Base-by-base conservation (phyloP, 1,140 invertebrate genomes). In the Harpegnathos saltator region DNA sequence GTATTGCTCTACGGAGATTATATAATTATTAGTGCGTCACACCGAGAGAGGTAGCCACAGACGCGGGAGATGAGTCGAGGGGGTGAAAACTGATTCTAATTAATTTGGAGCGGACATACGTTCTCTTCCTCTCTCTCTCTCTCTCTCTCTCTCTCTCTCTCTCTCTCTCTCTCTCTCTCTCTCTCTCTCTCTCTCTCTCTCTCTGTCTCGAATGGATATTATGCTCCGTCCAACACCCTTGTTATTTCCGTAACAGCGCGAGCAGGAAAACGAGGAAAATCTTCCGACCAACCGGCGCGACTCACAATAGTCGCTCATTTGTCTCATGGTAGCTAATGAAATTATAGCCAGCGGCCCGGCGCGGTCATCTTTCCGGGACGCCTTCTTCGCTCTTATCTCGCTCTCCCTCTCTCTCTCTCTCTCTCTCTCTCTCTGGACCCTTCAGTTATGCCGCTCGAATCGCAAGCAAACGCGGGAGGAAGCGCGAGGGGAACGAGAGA, bases 241-340 rank as follows among this genome's bases (percentile, higher is more conserved):
- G 90, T 92, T 87, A 88, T 88, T 88, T 88, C 77, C 33, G 71
- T 82, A 87, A 84, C 82, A 66, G 74, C 62, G 50, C 26, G 66
- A 22, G 65, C 50, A 9, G 66, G 75, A 74, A 72, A 82, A 52
- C 72, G 62, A 54, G 83, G 78, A 84, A 89, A 92, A 93, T 94
- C 91, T 91, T 91, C 87, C 91, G 91, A 89, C 89, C 93, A 94
- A 93, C 93, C 92, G 93, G 93, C 90, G 93, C 93, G 86, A 92
- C 92, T 93, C 88, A 89, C 92, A 93, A 93, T 94, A 92, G 90
- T 91, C 90, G 88, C 93, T 94, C 93, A 92, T 94, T 94, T 94
- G 92, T 94, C 92, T 93, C 92, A 90, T 90, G 90, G 86, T 85
- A 89, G 89, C 92, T 94, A 94, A 94, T 94, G 93, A 94, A 94